Base-by-base conservation (phyloP, 2,113 vertebrate genomes). In the Vidua macroura region DNA sequence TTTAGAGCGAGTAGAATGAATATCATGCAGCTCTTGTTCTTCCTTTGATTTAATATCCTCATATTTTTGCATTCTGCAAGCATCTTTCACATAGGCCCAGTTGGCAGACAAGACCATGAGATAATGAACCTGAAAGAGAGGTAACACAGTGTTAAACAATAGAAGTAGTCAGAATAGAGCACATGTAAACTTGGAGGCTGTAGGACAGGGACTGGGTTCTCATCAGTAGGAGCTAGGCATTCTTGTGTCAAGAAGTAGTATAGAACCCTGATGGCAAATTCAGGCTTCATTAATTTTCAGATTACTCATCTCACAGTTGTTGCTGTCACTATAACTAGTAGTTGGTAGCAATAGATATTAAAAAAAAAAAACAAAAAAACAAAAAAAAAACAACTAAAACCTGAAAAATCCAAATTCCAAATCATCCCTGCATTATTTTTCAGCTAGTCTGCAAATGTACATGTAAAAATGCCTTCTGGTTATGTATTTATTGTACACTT, bases 21-120 rank as follows among this genome's bases (percentile, higher is more conserved):
- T 99, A 95, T 99, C 99, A 7, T 99, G 99, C 66, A 99, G 99
- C 97, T 99, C 99, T 96, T 99, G 99, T 75, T 99, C 99, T 96
- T 99, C 99, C 98, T 99, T 99, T 21, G 99, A 99, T 95, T 99
- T 99, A 98, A 99, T 99, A 97, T 99, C 99, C 96, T 99, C 99
- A 5, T 99, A 99, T 93, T 99, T 99, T 96, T 99, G 99, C 99
- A 99, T 99, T 95, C 99, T 98, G 98, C 99, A 99, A 39, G 99
- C 99, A 41, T 99, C 99, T 95, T 99, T 99, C 97, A 99, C 99
- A 14, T 99, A 99, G 91, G 99, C 99, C 99, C 99, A 99, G 98
- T 99, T 99, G 86, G 99, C 99, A 48, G 99, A 99, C 77, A 99
- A 98, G 86, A 99, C 99, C 99, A 99, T 99, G 96, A 99, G 98